Base-by-base conservation (phyloP, 2,797 vertebrate species). In the Numenius phaeopus region DNA sequence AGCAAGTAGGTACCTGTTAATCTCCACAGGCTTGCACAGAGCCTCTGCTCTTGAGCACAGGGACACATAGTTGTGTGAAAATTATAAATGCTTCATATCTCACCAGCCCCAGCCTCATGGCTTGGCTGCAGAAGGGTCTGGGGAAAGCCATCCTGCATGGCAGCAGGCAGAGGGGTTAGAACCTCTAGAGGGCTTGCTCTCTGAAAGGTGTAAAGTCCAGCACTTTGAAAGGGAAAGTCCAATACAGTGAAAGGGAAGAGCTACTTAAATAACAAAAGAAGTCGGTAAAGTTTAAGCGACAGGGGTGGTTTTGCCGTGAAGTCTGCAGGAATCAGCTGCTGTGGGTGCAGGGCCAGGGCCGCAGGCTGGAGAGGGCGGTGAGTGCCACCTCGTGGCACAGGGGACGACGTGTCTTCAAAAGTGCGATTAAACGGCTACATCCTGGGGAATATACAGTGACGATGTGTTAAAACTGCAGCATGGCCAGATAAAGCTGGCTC, bases 391-490 rank as follows among this genome's bases (percentile, higher is more conserved):
- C 1, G 8, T 58, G 88, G 39, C 85, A 29, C 46, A 6, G 37
- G n/a, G 49, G 32, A 44, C 13, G 9, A 1, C 0, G 6, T 5
- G 42, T 21, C 50, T 29, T 8, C 22, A 14, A 2, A 81, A 6
- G 10, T 4, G 27, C 9, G 4, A 5, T 24, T 7, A 2, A 49
- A 9, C 21, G 32, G 79, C 52, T 39, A 2, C 15, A 1, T 21
- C 19, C 42, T 8, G 22, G 20, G 24, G 7, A 58, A 14, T 2
- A 1, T 1, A 3, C 3, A 0, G 47, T 4, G 37, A 0, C 0
- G 0, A 2, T 6, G 24, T 22, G 44, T 39, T 39, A 23, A 23
- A n/a, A 57, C 14, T 5, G 52, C 11, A 7, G 19, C 5, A 2
- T 3, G 46, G 61, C 22, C 29, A 3, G n/a, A 50, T 24, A 14